Evolutionary conservation across 2,888 invertebrate genomes (phyloP).

Genomic region (Vandiemenella viatica): DNA sequence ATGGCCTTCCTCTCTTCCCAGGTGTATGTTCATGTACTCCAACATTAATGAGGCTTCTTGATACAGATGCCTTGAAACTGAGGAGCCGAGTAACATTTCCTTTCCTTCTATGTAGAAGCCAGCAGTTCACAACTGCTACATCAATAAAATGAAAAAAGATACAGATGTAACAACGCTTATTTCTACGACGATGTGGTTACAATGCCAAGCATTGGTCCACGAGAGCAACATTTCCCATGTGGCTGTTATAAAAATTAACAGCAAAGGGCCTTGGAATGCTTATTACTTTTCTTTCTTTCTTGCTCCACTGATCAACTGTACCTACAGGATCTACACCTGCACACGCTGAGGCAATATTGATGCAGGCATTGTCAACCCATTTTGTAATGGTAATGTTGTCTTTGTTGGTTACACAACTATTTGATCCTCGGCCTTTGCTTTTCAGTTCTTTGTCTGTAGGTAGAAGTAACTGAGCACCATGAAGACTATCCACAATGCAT

Average conservation of each 20-base stretch:
- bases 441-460: not conserved
- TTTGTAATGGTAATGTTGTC: too few relatives aligned
- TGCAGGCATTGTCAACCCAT: slow-evolving; percentile 9
- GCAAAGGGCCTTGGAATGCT: not conserved
- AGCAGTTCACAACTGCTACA: not conserved
- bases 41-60: too few relatives aligned
- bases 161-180: slow-evolving; percentile 1
- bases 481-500: not conserved
- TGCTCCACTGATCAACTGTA: not conserved
- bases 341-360: slow-evolving; percentile 3
- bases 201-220: slow-evolving; percentile 1
- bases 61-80: not conserved
- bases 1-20: not conserved
- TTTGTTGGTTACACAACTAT: too few relatives aligned
- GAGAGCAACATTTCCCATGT: slow-evolving; percentile 7
- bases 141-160: slow-evolving; percentile 3
- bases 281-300: not conserved
- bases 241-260: slow-evolving; percentile 1
- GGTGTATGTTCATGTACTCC: not conserved
- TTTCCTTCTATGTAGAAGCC: not conserved
- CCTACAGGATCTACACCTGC: not conserved
- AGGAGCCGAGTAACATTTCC: not conserved
- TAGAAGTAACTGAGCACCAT: not conserved
- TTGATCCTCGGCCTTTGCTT: not conserved
- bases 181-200: not conserved